These are phyloP conservation scores for Euwallacea fornicatus DNA, from an alignment of 1,140 invertebrate genomes.

Conservation along the genomic window DNA sequence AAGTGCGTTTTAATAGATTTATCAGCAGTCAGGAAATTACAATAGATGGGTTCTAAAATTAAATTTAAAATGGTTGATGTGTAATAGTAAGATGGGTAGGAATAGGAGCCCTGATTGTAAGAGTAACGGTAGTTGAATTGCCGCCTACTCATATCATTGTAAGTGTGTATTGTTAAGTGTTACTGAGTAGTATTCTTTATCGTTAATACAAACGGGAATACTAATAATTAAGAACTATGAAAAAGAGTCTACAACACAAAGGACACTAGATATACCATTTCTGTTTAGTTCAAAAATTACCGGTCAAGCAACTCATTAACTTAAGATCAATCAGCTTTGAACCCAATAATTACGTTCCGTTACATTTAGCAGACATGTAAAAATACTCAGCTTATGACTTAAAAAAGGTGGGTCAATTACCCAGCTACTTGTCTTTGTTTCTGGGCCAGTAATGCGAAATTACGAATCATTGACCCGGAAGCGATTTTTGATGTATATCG, in stretches of 20 bases:
- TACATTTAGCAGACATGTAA: neutral
- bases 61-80: too few relatives aligned
- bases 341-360: neutral
- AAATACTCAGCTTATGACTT: neutral
- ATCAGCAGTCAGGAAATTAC: too few relatives aligned
- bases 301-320: neutral
- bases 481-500: neutral
- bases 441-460: constrained; percentile 1
- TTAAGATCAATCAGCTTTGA: neutral
- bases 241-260: neutral
- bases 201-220: too few relatives aligned
- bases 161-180: too few relatives aligned
- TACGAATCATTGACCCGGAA: neutral
- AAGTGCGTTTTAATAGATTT: too few relatives aligned
- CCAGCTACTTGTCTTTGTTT: constrained; percentile 8
- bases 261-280: neutral
- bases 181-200: too few relatives aligned
- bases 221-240: neutral
- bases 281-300: neutral
- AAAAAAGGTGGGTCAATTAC: neutral
- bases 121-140: too few relatives aligned
- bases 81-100: too few relatives aligned
- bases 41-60: too few relatives aligned
- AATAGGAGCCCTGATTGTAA: too few relatives aligned
- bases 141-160: too few relatives aligned